Base-by-base conservation (phyloP, 2,888 invertebrate genomes). In the Rhogogaster chlorosoma region DNA sequence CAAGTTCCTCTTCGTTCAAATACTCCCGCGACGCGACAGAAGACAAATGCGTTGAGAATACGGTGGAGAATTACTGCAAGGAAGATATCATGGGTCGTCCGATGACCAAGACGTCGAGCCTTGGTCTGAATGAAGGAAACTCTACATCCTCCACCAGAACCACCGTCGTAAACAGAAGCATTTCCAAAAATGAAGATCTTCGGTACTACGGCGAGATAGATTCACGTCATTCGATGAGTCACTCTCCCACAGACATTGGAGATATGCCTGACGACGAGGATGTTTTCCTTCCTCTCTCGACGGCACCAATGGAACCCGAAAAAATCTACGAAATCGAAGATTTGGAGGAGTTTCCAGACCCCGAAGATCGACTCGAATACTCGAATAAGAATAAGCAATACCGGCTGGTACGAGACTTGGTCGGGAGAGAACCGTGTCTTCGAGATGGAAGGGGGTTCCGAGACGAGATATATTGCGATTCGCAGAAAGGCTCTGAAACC, bases 311-410 rank as follows among this genome's bases (percentile, higher is more conserved):
- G 22, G 71, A 42, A 42, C 71, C 71, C 38, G 42, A n/a, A 26
- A 4, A 38, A 26, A 3, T 42, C 15, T 42, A 73, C 42, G 42
- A 26, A 42, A 42, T 42, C 22, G 12, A 26, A 10, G 42, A 73
- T 73, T 73, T 73, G 42, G 12, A 73, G 42, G 42, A 42, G 71
- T 22, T 42, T 12, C 26, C 71, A 26, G n/a, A 42, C n/a, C 7
- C 42, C 38, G n/a, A 9, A 7, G 26, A 73, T n/a, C 71, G 42
- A n/a, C 38, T 22, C 4, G 22, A 12, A 73, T 42, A n/a, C 42
- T 73, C 71, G 71, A 22, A 73, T 32, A 67, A 67, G 32, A 67
- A 67, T 32, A 67, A 32, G 67, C 67, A 32, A 32, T 67, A 18
- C 67, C 67, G 32, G 32, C 32, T 67, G 32, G 3, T 32, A 26